Percentiles rank a stretch among this genome's conserved stretches.
Conservation (phyloP, 92 coral and sea anemone species). For the Montipora capitata region DNA sequence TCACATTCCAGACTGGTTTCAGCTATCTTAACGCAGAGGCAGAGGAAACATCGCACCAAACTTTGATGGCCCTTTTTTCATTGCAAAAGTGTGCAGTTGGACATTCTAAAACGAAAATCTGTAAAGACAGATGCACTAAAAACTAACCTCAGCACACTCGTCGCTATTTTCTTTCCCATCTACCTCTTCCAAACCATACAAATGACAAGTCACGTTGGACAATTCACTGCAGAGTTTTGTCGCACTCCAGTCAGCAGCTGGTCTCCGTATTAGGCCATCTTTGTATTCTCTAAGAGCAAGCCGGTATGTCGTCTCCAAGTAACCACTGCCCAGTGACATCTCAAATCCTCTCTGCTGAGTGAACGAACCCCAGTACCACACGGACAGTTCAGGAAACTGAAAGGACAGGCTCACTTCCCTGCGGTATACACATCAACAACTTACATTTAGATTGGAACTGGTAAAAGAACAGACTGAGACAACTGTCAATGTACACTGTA, state of each 20-base stretch:
- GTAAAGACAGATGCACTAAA: neutral
- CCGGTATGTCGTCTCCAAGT: conserved; percentile 84
- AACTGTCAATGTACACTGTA: no score
- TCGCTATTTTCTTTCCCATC: conserved; percentile 81
- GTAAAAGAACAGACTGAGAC: neutral
- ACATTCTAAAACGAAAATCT: no score
- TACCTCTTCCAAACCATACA: conserved; percentile 95
- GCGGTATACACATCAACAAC: neutral
- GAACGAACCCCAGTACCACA: conserved; percentile 98
- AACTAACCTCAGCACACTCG: conserved; percentile 75
- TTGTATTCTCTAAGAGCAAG: conserved; percentile 81
- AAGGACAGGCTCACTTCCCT: conserved; percentile 91
- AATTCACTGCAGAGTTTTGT: conserved; percentile 92
- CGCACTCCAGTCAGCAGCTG: conserved; percentile 96
- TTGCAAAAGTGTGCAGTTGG: no score
- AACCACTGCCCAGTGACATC: conserved; percentile 87
- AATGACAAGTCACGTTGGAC: conserved; percentile 91
- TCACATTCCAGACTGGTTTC: no score
- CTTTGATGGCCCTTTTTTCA: no score
- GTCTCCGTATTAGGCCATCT: conserved; percentile 91
- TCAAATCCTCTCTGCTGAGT: conserved; percentile 95
- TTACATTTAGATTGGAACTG: neutral
- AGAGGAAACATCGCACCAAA: no score
- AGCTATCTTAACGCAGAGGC: no score
- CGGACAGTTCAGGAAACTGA: conserved; percentile 90